A percentile compares a stretch with the other conserved stretches of the same genome.
These are phyloP conservation scores for Heteropelma amictum DNA, from an alignment of 2,888 invertebrate species.

Conservation along the genomic window DNA sequence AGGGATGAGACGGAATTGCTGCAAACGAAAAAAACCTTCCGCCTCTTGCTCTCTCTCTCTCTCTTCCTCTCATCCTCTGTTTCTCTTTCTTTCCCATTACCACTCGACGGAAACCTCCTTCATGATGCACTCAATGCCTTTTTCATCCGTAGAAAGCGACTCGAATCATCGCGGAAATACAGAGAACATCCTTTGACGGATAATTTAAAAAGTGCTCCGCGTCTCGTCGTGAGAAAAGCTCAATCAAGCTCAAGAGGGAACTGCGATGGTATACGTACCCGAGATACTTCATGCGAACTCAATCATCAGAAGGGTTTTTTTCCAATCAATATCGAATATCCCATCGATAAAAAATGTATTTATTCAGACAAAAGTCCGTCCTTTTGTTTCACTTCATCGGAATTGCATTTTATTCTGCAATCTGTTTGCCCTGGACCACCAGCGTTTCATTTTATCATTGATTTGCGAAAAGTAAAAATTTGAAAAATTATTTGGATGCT, in stretches of 20 bases:
- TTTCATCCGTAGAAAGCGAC: background rate
- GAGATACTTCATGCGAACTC: background rate
- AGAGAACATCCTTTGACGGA: slow-evolving; percentile 10
- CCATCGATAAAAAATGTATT: no score
- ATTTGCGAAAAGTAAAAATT: no score
- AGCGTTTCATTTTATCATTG: no score
- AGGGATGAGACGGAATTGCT: background rate
- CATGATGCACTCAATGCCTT: background rate
- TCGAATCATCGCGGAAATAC: background rate
- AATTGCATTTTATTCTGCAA: no score
- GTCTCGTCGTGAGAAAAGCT: background rate
- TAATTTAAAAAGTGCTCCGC: slow-evolving; percentile 25
- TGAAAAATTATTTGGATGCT: no score
- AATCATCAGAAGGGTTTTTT: no score
- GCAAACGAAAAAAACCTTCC: slow-evolving; percentile 9
- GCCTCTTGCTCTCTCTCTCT: no score
- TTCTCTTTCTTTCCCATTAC: background rate
- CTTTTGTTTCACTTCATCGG: no score
- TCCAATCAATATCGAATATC: no score
- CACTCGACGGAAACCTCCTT: background rate
- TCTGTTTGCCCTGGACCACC: no score
- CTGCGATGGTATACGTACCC: background rate
- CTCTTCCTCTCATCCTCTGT: no score
- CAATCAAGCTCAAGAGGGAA: background rate
- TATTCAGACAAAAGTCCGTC: no score